Evolutionary conservation across 2,888 invertebrate species (phyloP).

Genomic region (Aphodius granarius): DNA sequence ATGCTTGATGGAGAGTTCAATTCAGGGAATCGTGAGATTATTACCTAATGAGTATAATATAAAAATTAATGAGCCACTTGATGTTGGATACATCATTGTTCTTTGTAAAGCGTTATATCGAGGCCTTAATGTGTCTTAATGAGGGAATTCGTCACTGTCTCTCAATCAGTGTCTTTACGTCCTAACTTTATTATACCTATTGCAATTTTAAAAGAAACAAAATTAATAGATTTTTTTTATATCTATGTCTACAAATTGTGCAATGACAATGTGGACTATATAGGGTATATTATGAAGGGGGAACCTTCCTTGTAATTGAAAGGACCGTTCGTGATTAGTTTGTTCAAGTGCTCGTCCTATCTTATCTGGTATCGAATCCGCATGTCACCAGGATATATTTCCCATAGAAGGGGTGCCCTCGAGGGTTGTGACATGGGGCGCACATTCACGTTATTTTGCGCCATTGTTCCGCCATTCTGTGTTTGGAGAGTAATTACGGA

Average conservation of each 20-base stretch:
- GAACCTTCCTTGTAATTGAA: neutral
- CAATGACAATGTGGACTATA: neutral
- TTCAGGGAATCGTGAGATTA: neutral
- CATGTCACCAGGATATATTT: neutral
- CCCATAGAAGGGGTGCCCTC: neutral
- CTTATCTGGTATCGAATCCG: neutral
- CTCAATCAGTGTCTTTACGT: too few relatives aligned
- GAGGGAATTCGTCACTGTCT: too few relatives aligned
- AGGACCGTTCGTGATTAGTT: neutral
- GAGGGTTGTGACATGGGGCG: neutral
- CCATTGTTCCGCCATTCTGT: constrained; percentile 33
- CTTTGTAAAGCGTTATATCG: neutral
- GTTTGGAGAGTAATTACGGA: constrained; percentile 54
- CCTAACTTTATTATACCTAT: too few relatives aligned
- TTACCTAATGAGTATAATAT: neutral
- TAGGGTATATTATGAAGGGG: neutral
- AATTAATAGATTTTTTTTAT: neutral
- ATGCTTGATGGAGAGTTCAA: neutral
- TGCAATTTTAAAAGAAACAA: neutral
- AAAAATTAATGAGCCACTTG: neutral
- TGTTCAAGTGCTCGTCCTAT: neutral
- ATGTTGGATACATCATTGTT: neutral
- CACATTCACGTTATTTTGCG: neutral
- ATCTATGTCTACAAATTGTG: neutral
- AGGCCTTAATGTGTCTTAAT: too few relatives aligned